Evolutionary conservation across 2,888 invertebrate species (phyloP).

Genomic region (Nipponacmea schrenckii): DNA sequence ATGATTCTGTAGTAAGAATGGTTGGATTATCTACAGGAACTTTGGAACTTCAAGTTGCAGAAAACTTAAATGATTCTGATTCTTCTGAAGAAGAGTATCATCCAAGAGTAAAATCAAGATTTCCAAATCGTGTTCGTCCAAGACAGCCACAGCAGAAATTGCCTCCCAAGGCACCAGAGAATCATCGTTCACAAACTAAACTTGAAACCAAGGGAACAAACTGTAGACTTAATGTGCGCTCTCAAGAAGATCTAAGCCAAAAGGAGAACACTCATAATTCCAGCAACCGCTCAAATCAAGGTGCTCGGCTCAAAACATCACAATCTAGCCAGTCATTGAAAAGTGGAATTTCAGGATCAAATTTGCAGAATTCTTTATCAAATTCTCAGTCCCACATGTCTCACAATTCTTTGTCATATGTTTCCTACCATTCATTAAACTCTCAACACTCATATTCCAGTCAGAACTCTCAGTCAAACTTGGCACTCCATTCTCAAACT

Average conservation of each 20-base stretch:
- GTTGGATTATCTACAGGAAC: conserved; percentile 86
- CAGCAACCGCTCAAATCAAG: neutral
- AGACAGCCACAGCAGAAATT: conserved; percentile 24
- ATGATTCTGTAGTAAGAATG: conserved; percentile 91
- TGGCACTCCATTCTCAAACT: neutral
- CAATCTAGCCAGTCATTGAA: neutral
- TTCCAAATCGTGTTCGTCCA: conserved; percentile 60
- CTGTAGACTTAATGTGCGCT: conserved; percentile 8
- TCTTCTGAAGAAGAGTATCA: conserved; percentile 79
- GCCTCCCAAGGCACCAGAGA: conserved; percentile 23
- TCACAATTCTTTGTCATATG: neutral
- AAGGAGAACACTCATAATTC: neutral
- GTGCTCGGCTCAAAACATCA: neutral
- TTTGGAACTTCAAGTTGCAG: conserved; percentile 59
- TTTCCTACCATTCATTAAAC: conserved; percentile 1
- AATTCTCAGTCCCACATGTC: neutral
- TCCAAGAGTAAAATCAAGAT: conserved; percentile 63
- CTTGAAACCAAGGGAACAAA: conserved; percentile 16
- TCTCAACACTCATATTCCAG: neutral
- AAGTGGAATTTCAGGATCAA: neutral
- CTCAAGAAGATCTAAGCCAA: conserved; percentile 6
- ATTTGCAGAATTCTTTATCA: neutral
- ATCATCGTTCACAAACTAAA: conserved; percentile 18
- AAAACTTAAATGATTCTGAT: conserved; percentile 80
- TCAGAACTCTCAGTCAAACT: neutral